Percentiles rank a stretch among this genome's conserved stretches.
phyloP scores from a whole-genome alignment of 2,113 vertebrate genomes.

The Channa argus region DNA sequence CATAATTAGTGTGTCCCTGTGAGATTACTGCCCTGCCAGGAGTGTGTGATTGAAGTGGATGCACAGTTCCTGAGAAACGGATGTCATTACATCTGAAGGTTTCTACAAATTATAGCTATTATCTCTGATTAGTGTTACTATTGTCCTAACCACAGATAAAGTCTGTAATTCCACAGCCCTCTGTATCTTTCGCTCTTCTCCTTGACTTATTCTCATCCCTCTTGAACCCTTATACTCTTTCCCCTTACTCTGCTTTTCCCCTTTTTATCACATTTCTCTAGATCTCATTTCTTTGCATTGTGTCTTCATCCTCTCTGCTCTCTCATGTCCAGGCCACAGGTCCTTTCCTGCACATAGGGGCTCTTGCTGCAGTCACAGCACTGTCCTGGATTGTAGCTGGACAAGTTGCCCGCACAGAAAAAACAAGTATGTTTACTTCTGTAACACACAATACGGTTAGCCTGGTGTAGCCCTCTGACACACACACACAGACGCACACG shows the following conservation, averaged over 20 bases:
- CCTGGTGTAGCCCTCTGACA: not conserved
- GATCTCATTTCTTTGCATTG: not conserved
- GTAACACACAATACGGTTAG: not conserved
- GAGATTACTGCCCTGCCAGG: conserved; percentile 15
- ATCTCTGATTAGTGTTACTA: conserved; percentile 30
- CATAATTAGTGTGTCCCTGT: conserved; percentile 34
- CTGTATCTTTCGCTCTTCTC: conserved; percentile 22
- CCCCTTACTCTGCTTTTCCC: too few relatives aligned
- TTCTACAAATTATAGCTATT: conserved; percentile 53
- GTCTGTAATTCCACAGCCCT: conserved; percentile 31
- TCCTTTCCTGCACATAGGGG: conserved; percentile 95
- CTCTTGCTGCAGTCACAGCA: conserved; percentile 86
- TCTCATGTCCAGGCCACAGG: conserved; percentile 88
- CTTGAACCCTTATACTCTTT: not conserved
- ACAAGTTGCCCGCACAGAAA: conserved; percentile 90
- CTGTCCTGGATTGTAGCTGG: conserved; percentile 95
- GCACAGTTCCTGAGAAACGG: conserved; percentile 12
- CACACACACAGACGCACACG: not conserved
- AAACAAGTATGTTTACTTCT: conserved; percentile 86
- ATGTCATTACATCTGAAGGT: conserved; percentile 34
- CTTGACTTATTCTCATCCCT: not conserved
- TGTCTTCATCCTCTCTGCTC: not conserved
- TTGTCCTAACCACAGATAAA: conserved; percentile 32
- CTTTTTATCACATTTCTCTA: not conserved
- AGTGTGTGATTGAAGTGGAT: conserved; percentile 24